phyloP scores from a whole-genome alignment of 2,888 invertebrate species.

The Acanthacorydalis orientalis region DNA sequence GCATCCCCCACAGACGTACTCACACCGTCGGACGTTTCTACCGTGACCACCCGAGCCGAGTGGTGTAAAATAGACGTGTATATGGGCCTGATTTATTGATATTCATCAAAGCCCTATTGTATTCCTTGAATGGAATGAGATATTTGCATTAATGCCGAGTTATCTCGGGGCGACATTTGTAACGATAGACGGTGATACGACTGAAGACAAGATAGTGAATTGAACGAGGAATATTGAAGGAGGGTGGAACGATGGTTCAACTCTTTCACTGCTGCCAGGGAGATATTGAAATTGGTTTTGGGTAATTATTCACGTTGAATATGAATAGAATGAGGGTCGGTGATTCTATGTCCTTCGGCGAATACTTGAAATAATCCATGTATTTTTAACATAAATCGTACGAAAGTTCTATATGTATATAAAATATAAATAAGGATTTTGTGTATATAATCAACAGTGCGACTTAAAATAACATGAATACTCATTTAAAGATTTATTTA shows the following conservation, averaged over 20 bases:
- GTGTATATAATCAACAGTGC: background rate
- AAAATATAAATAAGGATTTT: background rate
- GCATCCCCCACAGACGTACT: no score
- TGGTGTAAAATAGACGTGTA: background rate
- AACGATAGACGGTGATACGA: background rate
- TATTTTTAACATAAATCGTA: background rate
- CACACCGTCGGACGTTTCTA: no score
- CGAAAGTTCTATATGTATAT: background rate
- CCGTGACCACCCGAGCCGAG: no score
- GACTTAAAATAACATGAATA: background rate
- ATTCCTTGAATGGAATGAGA: conserved; percentile 14
- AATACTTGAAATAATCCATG: background rate
- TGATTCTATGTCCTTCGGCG: no score
- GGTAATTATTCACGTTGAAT: no score
- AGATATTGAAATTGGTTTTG: no score
- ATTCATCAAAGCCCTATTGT: conserved; percentile 35
- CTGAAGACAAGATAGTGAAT: no score
- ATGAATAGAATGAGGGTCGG: no score
- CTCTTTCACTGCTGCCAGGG: no score
- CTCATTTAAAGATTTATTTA: background rate
- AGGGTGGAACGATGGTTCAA: no score
- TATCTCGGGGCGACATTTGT: background rate
- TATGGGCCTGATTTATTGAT: conserved; percentile 32
- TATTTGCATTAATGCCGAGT: conserved; percentile 9
- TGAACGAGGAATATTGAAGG: no score